Base-by-base conservation (phyloP, 2,888 invertebrate species). In the Rapana venosa region DNA sequence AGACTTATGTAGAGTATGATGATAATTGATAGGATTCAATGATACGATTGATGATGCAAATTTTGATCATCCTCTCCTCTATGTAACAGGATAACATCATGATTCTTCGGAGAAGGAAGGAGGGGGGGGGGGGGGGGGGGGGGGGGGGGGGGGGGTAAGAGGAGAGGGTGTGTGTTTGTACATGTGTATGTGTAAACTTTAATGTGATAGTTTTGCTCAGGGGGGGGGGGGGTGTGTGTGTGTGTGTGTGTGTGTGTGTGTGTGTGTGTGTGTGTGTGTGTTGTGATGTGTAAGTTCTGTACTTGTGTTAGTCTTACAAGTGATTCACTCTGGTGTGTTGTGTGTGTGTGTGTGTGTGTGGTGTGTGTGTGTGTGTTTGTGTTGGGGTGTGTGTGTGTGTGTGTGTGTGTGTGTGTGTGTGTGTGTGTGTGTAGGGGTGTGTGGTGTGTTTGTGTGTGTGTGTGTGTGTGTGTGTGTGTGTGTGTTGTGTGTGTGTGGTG, bases 401-500 rank as follows among this genome's bases (percentile, higher is more conserved):
- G 79, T 32, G 32, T 35, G 79, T 17, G 32, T 79, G 35, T 79
- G 79, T 79, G 79, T 79, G 79, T 79, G 79, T 79, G 35, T 35
- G 35, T 79, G 79, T 79, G 79, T 35, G 35, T 79, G 79, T 79
- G 79, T 35, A 13, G 2, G 66, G 1, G 20, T 66, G 13, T 66
- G 13, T 13, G 13, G 66, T 17, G 4, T 66, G 66, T 6, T 2
- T 66, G 6, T 66, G 35, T 79, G 79, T 79, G 79, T 79, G 79
- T 79, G 35, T 32, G 79, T 79, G 79, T 79, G 79, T 79, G 79
- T 32, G 79, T 79, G 79, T 79, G 79, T 32, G 77, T 77, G 77
- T 20, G 77, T 32, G 77, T 77, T 66, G 66, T 66, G 66, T 66
- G 66, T 66, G 79, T 79, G 79, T 79, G 35, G 74, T 74, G 74